phyloP scores from a whole-genome alignment of 2,113 vertebrate species.

The Scopus umbretta region DNA sequence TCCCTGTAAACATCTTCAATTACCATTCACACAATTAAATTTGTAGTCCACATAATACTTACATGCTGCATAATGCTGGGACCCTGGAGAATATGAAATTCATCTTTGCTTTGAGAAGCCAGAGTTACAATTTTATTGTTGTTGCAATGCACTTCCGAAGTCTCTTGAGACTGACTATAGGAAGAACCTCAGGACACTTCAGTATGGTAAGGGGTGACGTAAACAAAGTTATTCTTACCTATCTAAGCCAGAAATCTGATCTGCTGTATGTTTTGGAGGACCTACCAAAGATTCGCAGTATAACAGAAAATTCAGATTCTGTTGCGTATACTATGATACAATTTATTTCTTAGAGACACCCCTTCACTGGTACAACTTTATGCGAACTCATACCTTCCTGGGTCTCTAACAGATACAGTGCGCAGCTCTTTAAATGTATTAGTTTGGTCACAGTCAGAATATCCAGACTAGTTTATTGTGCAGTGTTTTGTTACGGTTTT shows the following conservation, averaged over 20 bases:
- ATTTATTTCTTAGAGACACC: background rate
- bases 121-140: background rate
- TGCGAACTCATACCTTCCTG: background rate
- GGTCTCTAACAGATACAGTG: background rate
- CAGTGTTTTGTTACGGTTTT: background rate
- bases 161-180: background rate
- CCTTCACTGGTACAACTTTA: background rate
- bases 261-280: background rate
- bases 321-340: background rate
- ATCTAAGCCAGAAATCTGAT: background rate
- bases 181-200: background rate
- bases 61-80: background rate
- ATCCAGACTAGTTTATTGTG: background rate
- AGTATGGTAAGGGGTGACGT: background rate
- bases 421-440: background rate
- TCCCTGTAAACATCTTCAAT: background rate
- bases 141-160: background rate
- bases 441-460: background rate
- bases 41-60: background rate
- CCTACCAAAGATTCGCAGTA: background rate
- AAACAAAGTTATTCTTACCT: background rate
- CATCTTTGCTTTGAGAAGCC: background rate
- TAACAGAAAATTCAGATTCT: background rate
- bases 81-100: background rate
- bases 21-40: background rate